phyloP scores from a whole-genome alignment of 2,888 invertebrate genomes.

The Orthonychiurus folsomi region DNA sequence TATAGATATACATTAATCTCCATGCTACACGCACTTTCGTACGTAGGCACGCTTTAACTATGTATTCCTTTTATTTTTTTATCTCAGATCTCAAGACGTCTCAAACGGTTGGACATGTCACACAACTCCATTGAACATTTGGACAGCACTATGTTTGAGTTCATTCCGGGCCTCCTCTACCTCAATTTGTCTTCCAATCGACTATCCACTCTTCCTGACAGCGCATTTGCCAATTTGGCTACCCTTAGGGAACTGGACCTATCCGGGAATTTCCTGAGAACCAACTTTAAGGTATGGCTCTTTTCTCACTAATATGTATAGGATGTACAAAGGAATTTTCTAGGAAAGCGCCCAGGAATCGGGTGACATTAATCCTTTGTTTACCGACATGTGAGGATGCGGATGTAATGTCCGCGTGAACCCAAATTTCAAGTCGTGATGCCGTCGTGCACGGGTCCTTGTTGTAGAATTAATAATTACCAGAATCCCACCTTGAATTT shows the following conservation, averaged over 20 bases:
- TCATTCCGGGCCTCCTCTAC: constrained; percentile 66
- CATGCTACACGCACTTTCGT: too few relatives aligned
- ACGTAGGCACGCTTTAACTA: too few relatives aligned
- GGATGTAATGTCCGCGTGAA: too few relatives aligned
- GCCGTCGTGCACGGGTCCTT: too few relatives aligned
- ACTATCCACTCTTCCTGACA: constrained; percentile 74
- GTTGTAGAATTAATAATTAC: too few relatives aligned
- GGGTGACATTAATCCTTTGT: neutral
- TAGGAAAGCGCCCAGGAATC: neutral
- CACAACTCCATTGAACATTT: constrained; percentile 74
- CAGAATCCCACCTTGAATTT: too few relatives aligned
- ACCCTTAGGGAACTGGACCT: constrained; percentile 66
- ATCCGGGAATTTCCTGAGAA: constrained; percentile 68
- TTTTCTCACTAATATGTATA: constrained; percentile 3
- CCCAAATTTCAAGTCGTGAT: too few relatives aligned
- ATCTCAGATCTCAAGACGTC: constrained; percentile 34
- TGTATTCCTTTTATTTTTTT: neutral
- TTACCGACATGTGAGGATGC: neutral
- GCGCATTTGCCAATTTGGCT: constrained; percentile 73
- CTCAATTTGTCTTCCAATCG: constrained; percentile 71
- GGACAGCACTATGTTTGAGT: constrained; percentile 77
- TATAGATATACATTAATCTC: too few relatives aligned
- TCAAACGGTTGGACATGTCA: constrained; percentile 57
- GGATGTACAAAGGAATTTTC: constrained; percentile 2
- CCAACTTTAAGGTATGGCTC: constrained; percentile 58